A percentile compares a stretch with the other conserved stretches of the same genome.
These are phyloP conservation scores for Sclerodermus sp. DNA, from an alignment of 2,888 invertebrate genomes.

Conservation along the genomic window DNA sequence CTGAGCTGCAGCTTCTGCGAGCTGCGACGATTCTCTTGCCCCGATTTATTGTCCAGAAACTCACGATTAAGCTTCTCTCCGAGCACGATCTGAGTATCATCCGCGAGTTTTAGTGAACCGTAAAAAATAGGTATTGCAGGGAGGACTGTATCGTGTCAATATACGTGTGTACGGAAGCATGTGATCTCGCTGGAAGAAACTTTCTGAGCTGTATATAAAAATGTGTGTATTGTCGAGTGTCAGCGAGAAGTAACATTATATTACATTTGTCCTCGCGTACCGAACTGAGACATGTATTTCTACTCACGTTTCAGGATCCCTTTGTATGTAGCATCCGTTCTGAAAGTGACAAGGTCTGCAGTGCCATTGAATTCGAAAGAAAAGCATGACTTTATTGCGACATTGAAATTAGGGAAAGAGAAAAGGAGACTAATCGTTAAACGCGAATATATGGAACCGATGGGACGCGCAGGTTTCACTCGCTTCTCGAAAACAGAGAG, in stretches of 20 bases:
- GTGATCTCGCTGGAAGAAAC: constrained; percentile 21
- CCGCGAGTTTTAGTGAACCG: too few species aligned
- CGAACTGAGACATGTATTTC: constrained; percentile 32
- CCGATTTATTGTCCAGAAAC: too few species aligned
- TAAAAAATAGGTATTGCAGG: background rate
- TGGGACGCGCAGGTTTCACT: too few species aligned
- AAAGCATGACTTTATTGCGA: background rate
- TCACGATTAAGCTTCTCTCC: too few species aligned
- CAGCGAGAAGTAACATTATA: constrained; percentile 33
- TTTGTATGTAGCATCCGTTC: constrained; percentile 19
- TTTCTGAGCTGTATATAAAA: constrained; percentile 30
- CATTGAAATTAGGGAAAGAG: background rate
- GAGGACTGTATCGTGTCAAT: constrained; percentile 11
- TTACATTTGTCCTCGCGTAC: constrained; percentile 31
- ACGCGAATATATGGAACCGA: too few species aligned
- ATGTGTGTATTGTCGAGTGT: constrained; percentile 22
- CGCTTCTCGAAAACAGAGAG: too few species aligned
- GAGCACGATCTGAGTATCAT: too few species aligned
- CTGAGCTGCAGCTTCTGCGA: too few species aligned
- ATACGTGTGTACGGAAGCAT: background rate
- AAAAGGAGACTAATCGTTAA: too few species aligned
- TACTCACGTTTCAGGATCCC: constrained; percentile 30
- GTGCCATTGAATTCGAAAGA: constrained; percentile 18
- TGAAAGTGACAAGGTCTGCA: constrained; percentile 9
- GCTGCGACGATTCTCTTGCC: too few species aligned